Conservation (phyloP, 2,113 vertebrate species). For the Alexandromys fortis region DNA sequence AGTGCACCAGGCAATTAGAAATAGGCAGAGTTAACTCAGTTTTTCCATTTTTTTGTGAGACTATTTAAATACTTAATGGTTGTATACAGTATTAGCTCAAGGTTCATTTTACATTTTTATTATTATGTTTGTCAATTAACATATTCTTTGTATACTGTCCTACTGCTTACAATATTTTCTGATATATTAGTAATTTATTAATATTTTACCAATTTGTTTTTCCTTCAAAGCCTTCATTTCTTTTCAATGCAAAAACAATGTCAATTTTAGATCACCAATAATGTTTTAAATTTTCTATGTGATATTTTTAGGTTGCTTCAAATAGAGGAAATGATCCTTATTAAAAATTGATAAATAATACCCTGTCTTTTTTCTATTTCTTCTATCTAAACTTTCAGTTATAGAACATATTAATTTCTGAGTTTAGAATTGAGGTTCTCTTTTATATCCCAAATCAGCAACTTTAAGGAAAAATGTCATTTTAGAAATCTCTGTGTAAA, state of each 20-base stretch:
- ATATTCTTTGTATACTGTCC: neutral
- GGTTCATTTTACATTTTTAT: neutral
- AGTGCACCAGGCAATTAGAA: neutral
- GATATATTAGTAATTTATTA: neutral
- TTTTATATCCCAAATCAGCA: neutral
- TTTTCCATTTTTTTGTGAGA: neutral
- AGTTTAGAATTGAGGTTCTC: neutral
- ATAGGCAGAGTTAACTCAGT: neutral
- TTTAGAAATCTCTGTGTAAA: neutral
- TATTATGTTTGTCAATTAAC: neutral
- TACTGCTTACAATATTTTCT: neutral
- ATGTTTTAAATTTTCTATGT: neutral
- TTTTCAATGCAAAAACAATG: slow-evolving; percentile 6
- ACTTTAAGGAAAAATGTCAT: neutral
- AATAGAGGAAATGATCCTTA: neutral
- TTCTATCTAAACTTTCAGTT: neutral
- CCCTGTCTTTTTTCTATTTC: neutral
- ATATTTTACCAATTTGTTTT: neutral
- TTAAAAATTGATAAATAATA: neutral
- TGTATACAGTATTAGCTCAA: neutral
- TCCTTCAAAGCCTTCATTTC: neutral
- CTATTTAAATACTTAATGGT: neutral
- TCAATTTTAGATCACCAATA: neutral
- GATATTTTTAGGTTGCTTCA: neutral
- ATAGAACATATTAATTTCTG: neutral